Evolutionary conservation across 2,113 vertebrate genomes (phyloP).

Genomic region (Cephalopholis sonnerati): DNA sequence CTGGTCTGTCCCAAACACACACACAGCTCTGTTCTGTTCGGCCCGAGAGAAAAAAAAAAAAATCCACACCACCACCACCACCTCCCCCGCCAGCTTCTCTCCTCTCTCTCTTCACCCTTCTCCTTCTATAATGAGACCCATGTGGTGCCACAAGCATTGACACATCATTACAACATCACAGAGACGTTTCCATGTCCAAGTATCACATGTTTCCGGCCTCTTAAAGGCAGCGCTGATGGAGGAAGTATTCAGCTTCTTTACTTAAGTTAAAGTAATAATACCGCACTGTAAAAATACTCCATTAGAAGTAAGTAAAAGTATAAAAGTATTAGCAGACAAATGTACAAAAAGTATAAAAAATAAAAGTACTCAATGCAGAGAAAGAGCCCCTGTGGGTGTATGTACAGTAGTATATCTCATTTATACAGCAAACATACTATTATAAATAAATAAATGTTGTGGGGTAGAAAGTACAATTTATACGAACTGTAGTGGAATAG

Average conservation of each 20-base stretch:
- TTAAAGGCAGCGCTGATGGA: not conserved
- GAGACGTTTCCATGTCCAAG: not conserved
- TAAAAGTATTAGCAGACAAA: not conserved
- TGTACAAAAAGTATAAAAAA: not conserved
- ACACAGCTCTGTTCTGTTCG: slow-evolving; percentile 72
- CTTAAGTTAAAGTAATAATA: not conserved
- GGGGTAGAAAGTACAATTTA: too few relatives aligned
- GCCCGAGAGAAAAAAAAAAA: slow-evolving; percentile 24
- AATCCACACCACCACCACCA: slow-evolving; percentile 16
- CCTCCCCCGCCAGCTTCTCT: slow-evolving; percentile 19
- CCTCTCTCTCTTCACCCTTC: slow-evolving; percentile 21
- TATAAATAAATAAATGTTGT: too few relatives aligned
- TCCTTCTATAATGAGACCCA: slow-evolving; percentile 66
- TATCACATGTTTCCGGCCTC: not conserved
- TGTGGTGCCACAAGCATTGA: slow-evolving; percentile 62
- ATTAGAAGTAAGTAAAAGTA: too few relatives aligned
- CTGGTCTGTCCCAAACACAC: slow-evolving; percentile 72
- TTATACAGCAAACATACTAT: too few relatives aligned
- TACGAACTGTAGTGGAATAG: too few relatives aligned
- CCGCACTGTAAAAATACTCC: not conserved
- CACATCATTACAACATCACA: slow-evolving; percentile 25
- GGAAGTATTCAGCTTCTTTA: not conserved
- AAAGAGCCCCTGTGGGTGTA: not conserved
- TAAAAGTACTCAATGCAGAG: not conserved
- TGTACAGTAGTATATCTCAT: not conserved